These are phyloP conservation scores for Ryuthela nishihirai DNA, from an alignment of 2,888 invertebrate genomes.

Conservation along the genomic window DNA sequence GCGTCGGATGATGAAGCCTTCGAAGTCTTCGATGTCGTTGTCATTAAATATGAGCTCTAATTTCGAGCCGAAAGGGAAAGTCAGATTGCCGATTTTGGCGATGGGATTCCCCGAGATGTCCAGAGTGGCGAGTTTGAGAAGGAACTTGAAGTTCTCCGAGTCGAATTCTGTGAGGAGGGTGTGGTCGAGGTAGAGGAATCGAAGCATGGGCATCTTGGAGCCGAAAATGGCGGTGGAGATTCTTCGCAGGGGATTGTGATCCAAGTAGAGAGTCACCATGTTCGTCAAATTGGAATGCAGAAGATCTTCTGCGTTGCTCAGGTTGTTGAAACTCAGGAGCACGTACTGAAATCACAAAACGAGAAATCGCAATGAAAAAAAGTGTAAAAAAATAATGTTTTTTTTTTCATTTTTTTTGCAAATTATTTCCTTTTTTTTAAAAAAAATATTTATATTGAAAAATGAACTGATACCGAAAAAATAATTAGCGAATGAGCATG, in stretches of 20 bases:
- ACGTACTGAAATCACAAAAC: conserved; percentile 28
- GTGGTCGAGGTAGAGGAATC: conserved; percentile 26
- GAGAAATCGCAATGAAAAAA: not conserved
- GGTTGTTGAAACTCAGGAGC: conserved; percentile 20
- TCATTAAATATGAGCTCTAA: conserved; percentile 11
- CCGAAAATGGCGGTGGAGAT: conserved; percentile 11
- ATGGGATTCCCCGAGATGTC: conserved; percentile 19
- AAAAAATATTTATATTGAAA: too few species aligned
- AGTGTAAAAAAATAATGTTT: too few species aligned
- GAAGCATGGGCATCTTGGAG: conserved; percentile 1
- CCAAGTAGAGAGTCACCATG: conserved; percentile 12
- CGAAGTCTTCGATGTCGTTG: conserved; percentile 14
- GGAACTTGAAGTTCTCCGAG: not conserved
- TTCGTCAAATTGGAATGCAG: conserved; percentile 5
- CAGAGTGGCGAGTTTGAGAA: conserved; percentile 4
- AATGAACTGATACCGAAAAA: too few species aligned
- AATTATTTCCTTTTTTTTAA: too few species aligned
- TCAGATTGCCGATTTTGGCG: conserved; percentile 5
- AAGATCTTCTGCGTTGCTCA: conserved; percentile 10
- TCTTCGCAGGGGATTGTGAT: conserved; percentile 7
- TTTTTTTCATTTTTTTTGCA: too few species aligned
- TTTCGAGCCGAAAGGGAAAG: conserved; percentile 7
- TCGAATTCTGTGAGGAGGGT: conserved; percentile 9
- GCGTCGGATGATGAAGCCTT: conserved; percentile 3
- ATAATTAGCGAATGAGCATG: too few species aligned